phyloP scores from a whole-genome alignment of 2,113 vertebrate genomes.

The Strigops habroptila region DNA sequence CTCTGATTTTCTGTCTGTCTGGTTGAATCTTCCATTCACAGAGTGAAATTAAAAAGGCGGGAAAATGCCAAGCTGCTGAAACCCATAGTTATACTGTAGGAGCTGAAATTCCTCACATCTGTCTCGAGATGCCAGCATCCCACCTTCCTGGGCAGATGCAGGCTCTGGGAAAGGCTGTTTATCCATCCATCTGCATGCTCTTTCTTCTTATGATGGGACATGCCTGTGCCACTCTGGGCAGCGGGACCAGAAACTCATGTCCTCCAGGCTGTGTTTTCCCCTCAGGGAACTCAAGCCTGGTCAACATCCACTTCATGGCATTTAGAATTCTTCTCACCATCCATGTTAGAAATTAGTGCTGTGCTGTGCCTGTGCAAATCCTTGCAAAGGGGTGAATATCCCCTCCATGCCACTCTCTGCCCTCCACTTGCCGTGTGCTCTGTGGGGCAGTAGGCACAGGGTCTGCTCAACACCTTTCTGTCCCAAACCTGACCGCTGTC shows the following conservation, averaged over 20 bases:
- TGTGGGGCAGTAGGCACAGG: neutral
- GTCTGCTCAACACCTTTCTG: neutral
- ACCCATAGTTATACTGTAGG: neutral
- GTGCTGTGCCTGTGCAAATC: neutral
- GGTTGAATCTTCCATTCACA: neutral
- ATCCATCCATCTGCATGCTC: neutral
- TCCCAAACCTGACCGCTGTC: neutral
- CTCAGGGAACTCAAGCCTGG: neutral
- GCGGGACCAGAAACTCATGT: neutral
- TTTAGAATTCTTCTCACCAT: neutral
- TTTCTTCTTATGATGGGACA: neutral
- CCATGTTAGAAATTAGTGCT: neutral
- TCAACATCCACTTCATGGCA: neutral
- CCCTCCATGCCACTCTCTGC: neutral
- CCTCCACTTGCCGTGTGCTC: neutral
- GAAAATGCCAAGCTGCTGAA: neutral
- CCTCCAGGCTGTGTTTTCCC: neutral
- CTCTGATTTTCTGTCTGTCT: neutral
- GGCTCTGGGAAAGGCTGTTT: neutral
- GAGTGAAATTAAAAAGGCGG: neutral
- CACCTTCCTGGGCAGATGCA: neutral
- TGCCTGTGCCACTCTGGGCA: accelerated
- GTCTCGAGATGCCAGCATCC: neutral
- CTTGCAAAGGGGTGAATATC: accelerated
- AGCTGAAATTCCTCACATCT: neutral